Percentiles rank a stretch among this genome's conserved stretches.
Evolutionary conservation across 2,888 invertebrate genomes (phyloP).

Genomic region (Heliconius ismenius): DNA sequence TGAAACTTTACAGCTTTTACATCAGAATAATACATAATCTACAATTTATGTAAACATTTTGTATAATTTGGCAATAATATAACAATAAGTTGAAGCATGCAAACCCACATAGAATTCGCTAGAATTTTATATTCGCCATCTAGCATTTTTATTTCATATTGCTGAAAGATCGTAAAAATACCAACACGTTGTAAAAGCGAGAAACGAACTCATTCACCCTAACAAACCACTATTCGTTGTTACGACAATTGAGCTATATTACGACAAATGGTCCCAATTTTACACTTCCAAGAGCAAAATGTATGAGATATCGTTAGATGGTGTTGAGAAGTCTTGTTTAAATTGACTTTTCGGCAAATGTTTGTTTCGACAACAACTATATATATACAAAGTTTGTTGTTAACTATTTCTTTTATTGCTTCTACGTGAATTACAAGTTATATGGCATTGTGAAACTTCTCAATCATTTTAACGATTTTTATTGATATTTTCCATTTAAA

Average conservation of each 20-base stretch:
- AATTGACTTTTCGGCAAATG: slow-evolving; percentile 29
- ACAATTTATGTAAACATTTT: too few species aligned
- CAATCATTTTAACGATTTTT: slow-evolving; percentile 34
- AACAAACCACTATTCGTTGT: slow-evolving; percentile 72
- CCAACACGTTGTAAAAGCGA: slow-evolving; percentile 65
- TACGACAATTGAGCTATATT: slow-evolving; percentile 64
- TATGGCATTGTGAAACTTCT: slow-evolving; percentile 35
- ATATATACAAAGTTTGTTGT: slow-evolving; percentile 23
- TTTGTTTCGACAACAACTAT: slow-evolving; percentile 5
- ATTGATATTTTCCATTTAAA: slow-evolving; percentile 37
- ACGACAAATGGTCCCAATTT: slow-evolving; percentile 50
- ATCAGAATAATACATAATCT: too few species aligned
- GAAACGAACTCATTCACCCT: slow-evolving; percentile 69
- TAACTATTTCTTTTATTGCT: slow-evolving; percentile 37
- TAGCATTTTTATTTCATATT: slow-evolving; percentile 24
- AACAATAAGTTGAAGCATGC: too few species aligned
- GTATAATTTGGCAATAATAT: too few species aligned
- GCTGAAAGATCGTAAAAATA: slow-evolving; percentile 56
- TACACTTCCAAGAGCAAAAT: slow-evolving; percentile 40
- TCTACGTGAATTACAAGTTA: slow-evolving; percentile 36
- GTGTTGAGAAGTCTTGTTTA: slow-evolving; percentile 11
- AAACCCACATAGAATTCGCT: too few species aligned
- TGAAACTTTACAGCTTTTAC: too few species aligned
- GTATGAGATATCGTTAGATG: slow-evolving; percentile 4
- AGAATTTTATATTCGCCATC: neutral